Percentiles rank a stretch among this genome's conserved stretches.
These are phyloP conservation scores for Pegea sp. DNA, from an alignment of 23 tunicate species.

Conservation along the genomic window DNA sequence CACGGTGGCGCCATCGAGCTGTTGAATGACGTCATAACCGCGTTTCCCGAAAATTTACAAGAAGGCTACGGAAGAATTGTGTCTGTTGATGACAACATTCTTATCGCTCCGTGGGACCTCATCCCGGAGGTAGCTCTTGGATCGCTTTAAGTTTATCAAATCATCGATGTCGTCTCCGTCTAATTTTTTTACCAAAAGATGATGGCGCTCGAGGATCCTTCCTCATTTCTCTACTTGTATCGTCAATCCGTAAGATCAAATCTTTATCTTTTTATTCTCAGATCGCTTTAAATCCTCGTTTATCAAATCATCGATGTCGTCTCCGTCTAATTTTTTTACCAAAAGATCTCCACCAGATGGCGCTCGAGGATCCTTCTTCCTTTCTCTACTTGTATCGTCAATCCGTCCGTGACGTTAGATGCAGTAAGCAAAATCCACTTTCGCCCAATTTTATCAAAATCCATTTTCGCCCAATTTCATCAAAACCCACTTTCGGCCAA, in stretches of 20 bases:
- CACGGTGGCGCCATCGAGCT: too few species aligned
- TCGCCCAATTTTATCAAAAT: too few species aligned
- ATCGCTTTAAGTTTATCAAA: too few species aligned
- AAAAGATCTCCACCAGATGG: constrained; percentile 50
- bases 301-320: constrained; percentile 48
- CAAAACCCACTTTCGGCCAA: too few species aligned
- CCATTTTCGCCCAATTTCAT: too few species aligned
- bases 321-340: constrained; percentile 55
- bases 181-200: constrained; percentile 64
- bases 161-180: constrained; percentile 49
- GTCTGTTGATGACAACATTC: constrained; percentile 11
- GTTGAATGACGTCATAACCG: constrained; percentile 1
- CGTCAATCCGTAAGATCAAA: too few species aligned
- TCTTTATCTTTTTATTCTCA: too few species aligned
- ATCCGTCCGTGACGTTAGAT: constrained; percentile 51
- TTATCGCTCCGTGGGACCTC: constrained; percentile 78
- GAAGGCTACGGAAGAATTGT: not conserved
- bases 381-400: constrained; percentile 58
- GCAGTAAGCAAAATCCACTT: constrained; percentile 31
- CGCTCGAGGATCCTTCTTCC: constrained; percentile 48
- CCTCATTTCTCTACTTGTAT: constrained; percentile 53
- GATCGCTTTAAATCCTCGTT: constrained; percentile 33
- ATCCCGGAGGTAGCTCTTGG: constrained; percentile 57
- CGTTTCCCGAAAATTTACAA: not conserved
- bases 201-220: constrained; percentile 41